A percentile compares a stretch with the other conserved stretches of the same genome.
phyloP scores from a whole-genome alignment of 2,888 invertebrate genomes.

The Cristatella mucedo region DNA sequence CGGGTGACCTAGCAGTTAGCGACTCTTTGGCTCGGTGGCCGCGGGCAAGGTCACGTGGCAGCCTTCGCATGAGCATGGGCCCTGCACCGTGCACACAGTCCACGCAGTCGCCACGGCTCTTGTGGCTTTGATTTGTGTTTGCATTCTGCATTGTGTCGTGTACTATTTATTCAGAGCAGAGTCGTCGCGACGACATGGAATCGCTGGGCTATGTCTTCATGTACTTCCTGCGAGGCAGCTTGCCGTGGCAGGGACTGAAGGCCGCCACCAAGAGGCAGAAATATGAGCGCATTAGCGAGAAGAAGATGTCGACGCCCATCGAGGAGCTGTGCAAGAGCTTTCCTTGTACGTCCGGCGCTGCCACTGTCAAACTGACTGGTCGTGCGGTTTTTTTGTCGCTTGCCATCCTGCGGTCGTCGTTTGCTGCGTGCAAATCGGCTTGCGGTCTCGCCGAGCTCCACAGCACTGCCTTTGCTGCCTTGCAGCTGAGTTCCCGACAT shows the following conservation, averaged over 20 bases:
- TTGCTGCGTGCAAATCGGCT: too few relatives aligned
- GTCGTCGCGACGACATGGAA: slow-evolving; percentile 90
- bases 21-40: too few relatives aligned
- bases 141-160: too few relatives aligned
- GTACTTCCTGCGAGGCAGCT: slow-evolving; percentile 95
- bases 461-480: background rate
- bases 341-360: slow-evolving; percentile 41
- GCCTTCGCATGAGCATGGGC: too few relatives aligned
- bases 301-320: slow-evolving; percentile 93
- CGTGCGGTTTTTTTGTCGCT: too few relatives aligned
- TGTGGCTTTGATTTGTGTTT: too few relatives aligned
- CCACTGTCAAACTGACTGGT: background rate
- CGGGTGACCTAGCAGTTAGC: too few relatives aligned
- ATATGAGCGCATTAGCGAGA: slow-evolving; percentile 97
- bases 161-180: slow-evolving; percentile 62
- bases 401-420: too few relatives aligned
- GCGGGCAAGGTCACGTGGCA: too few relatives aligned
- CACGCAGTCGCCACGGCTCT: too few relatives aligned
- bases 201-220: slow-evolving; percentile 97
- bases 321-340: slow-evolving; percentile 56
- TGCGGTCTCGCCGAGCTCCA: too few relatives aligned
- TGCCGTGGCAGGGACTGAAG: slow-evolving; percentile 99
- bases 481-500: slow-evolving; percentile 70
- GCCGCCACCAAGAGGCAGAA: slow-evolving; percentile 98
- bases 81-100: too few relatives aligned